Conservation (phyloP, 2,113 vertebrate species). For the Larimichthys polyactis region DNA sequence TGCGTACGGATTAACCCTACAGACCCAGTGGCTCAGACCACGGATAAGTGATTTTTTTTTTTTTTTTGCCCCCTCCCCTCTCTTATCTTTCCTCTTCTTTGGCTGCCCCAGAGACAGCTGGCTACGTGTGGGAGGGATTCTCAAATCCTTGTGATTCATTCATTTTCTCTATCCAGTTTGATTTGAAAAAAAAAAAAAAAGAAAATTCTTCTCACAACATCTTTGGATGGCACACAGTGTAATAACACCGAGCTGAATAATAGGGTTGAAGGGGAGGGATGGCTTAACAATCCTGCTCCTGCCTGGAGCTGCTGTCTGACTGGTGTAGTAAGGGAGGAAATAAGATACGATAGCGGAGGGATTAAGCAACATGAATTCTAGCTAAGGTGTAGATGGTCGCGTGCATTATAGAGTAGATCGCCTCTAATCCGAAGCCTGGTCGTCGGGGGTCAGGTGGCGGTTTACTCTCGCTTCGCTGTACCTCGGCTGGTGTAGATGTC, state of each 20-base stretch:
- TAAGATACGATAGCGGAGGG: neutral
- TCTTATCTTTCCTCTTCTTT: slow-evolving; percentile 25
- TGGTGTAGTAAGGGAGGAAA: neutral
- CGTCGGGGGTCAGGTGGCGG: neutral
- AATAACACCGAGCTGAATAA: slow-evolving; percentile 57
- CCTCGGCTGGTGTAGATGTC: slow-evolving; percentile 96
- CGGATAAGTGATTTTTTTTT: slow-evolving; percentile 82
- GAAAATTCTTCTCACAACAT: slow-evolving; percentile 66
- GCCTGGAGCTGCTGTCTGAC: slow-evolving; percentile 7
- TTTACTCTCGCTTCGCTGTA: slow-evolving; percentile 62
- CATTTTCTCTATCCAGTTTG: slow-evolving; percentile 78
- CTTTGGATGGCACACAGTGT: slow-evolving; percentile 52
- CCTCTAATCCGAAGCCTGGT: slow-evolving; percentile 3
- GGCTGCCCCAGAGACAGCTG: slow-evolving; percentile 77
- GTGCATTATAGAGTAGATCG: neutral
- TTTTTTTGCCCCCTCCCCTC: slow-evolving; percentile 6
- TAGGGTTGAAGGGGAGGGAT: neutral
- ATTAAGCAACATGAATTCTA: neutral
- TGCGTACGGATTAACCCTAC: slow-evolving; percentile 83
- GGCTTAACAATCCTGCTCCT: slow-evolving; percentile 26
- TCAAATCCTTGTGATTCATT: slow-evolving; percentile 80
- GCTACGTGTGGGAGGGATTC: slow-evolving; percentile 78
- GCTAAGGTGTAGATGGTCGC: neutral
- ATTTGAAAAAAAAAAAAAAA: slow-evolving; percentile 66
- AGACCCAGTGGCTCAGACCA: slow-evolving; percentile 79